Evolutionary conservation across 1,140 invertebrate genomes (phyloP), one percentile per base, ranked within the genome.

Genomic region (Oryzaephilus surinamensis): DNA sequence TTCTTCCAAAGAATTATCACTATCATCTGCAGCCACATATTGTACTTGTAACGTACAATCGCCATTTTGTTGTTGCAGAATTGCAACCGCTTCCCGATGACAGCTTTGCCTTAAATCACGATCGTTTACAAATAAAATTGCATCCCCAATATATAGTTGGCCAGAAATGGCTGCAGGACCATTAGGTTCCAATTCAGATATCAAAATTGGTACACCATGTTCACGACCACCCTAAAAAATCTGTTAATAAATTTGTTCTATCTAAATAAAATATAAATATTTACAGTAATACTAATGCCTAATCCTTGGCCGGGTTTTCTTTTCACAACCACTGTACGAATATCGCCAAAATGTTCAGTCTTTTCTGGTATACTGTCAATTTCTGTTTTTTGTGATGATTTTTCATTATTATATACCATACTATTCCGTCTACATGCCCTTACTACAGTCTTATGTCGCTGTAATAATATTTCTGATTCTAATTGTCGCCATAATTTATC

Each of bases 161-260:
- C 73, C 70, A 36, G 72, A 77, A 40, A 77, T 54, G 26, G 79
- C 75, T 2, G 83, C 84, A 26, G 83, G 80, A 35, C 81, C 79
- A 43, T 79, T 76, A 32, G 75, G 71, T 60, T 89, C 81, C 52
- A 90, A 69, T 62, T 89, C 84, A 13, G 84, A 87, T 46, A 90
- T 83, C n/a, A 90, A 60, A 41, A 90, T 84, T 0, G 85, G 85
- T 19, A 90, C 81, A 18, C 84, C 84, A 64, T 90, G 84, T 56
- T 90, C 85, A 44, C 79, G 72, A 6, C 84, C 85, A 38, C 84
- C 84, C 81, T 85, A 50, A 35, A 45, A 40, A 32, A 30, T 18
- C 10, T 38, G 19, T n/a, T n/a, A n/a, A n/a, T n/a, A n/a, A n/a
- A n/a, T n/a, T n/a, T n/a, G n/a, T 13, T 13, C 3, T 32, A 30